Evolutionary conservation across 2,113 vertebrate species (phyloP).

Genomic region (Beaufortia kweichowensis): DNA sequence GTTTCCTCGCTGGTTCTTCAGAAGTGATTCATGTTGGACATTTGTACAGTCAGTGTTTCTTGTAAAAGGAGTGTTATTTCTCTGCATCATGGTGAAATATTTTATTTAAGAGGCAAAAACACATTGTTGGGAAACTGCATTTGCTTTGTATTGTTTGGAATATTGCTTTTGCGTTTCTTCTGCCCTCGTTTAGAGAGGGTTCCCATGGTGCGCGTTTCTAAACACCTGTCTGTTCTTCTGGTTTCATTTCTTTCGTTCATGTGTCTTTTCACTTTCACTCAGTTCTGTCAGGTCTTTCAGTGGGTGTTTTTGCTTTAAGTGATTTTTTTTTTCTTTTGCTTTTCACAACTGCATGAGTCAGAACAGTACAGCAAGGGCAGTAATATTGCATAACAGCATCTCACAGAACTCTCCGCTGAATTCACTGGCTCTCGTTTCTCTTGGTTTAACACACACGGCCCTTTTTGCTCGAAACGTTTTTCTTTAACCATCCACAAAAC

Average conservation of each 20-base stretch:
- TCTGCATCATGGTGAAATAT: background rate
- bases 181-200: conserved; percentile 8
- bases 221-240: conserved; percentile 12
- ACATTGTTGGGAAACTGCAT: background rate
- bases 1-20: background rate
- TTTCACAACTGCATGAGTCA: conserved; percentile 14
- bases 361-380: conserved; percentile 11
- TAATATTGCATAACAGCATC: conserved; percentile 32
- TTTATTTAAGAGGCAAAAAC: background rate
- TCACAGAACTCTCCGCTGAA: conserved; percentile 16
- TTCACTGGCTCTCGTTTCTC: background rate
- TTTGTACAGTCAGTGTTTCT: background rate
- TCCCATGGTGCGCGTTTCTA: conserved; percentile 35
- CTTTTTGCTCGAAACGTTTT: conserved; percentile 2
- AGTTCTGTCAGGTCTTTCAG: background rate
- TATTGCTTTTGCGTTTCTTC: background rate
- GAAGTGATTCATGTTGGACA: background rate
- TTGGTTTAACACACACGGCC: background rate
- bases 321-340: background rate
- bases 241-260: background rate
- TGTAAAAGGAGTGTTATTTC: background rate
- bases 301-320: background rate
- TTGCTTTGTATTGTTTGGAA: background rate
- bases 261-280: background rate
- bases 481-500: conserved; percentile 48